Evolutionary conservation across 2,113 vertebrate species (phyloP).

Genomic region (Zosterops lateralis): DNA sequence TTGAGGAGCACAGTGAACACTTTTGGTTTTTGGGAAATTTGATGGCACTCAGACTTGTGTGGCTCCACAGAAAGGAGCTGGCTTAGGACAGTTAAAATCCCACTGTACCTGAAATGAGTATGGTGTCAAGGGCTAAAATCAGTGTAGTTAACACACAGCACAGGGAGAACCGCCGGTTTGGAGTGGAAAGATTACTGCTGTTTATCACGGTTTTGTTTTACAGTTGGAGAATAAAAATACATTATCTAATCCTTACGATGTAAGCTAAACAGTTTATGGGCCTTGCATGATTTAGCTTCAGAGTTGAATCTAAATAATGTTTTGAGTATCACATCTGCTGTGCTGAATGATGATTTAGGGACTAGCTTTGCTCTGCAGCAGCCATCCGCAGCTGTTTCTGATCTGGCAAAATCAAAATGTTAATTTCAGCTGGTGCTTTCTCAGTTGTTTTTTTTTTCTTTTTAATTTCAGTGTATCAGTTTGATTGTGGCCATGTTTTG

Average conservation of each 20-base stretch:
- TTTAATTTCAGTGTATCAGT: conserved; percentile 41
- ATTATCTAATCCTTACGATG: conserved; percentile 54
- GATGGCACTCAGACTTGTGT: conserved; percentile 55
- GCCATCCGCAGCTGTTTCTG: conserved; percentile 46
- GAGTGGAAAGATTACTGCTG: conserved; percentile 17
- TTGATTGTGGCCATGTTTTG: conserved; percentile 72
- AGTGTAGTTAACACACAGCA: conserved; percentile 38
- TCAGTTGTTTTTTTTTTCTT: not conserved
- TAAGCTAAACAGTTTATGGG: conserved; percentile 64
- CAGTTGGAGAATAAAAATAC: conserved; percentile 53
- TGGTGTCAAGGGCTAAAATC: conserved; percentile 75
- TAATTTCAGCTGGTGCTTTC: conserved; percentile 70
- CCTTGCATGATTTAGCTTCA: conserved; percentile 75
- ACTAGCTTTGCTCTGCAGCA: conserved; percentile 60
- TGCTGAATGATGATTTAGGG: conserved; percentile 63
- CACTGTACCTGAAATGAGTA: conserved; percentile 41
- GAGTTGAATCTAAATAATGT: conserved; percentile 57
- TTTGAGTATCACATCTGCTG: conserved; percentile 66
- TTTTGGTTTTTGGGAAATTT: conserved; percentile 39
- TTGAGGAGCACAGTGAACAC: conserved; percentile 59
- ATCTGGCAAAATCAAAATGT: conserved; percentile 61
- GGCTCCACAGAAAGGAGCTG: conserved; percentile 41
- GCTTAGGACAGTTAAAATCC: conserved; percentile 50
- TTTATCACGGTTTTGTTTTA: conserved; percentile 41
- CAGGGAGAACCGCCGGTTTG: not conserved